A percentile compares a stretch with the other conserved stretches of the same genome.
Conservation (phyloP, 2,797 vertebrate species). For the Tinamus major region DNA sequence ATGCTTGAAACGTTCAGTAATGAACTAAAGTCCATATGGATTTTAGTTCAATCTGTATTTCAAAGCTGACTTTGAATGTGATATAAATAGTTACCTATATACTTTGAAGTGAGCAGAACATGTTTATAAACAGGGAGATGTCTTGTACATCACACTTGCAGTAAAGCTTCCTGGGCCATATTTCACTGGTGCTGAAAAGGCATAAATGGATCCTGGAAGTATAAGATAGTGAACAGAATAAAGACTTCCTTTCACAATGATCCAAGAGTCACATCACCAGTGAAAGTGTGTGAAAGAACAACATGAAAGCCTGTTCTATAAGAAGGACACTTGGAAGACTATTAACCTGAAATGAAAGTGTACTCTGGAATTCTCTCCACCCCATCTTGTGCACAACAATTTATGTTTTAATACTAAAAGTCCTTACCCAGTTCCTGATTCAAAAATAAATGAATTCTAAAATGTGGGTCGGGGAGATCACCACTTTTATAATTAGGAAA, state of each 20-base stretch:
- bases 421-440: not conserved
- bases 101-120: not conserved
- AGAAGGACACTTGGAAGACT: not conserved
- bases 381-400: not conserved
- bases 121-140: not conserved
- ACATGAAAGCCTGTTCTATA: not conserved
- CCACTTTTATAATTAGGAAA: not conserved
- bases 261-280: not conserved
- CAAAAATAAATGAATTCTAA: not conserved
- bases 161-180: not conserved
- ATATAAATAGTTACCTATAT: not conserved
- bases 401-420: not conserved
- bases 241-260: not conserved
- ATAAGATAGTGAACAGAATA: fast-evolving
- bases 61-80: not conserved
- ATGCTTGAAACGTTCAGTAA: not conserved
- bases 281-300: not conserved
- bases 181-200: fast-evolving
- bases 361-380: not conserved
- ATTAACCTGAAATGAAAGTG: not conserved
- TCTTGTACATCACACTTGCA: fast-evolving
- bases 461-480: not conserved
- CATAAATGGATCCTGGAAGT: not conserved
- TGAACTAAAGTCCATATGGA: not conserved
- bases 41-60: not conserved